Conservation (phyloP, 2,113 vertebrate species). For the Eulemur macaco region DNA sequence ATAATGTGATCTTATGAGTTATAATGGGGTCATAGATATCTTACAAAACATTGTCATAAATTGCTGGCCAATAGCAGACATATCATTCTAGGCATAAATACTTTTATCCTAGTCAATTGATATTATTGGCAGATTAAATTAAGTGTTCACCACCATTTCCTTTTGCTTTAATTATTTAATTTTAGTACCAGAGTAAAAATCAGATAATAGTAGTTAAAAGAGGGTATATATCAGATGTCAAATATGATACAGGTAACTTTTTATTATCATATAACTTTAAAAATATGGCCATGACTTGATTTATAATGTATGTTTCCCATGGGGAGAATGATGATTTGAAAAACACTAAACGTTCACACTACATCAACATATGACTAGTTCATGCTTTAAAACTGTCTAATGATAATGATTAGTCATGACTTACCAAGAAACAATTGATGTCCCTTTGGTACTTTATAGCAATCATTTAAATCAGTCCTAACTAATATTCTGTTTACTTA, state of each 20-base stretch:
- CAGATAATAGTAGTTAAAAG: not conserved
- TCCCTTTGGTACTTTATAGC: not conserved
- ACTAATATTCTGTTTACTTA: not conserved
- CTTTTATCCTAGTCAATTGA: not conserved
- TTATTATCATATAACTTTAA: not conserved
- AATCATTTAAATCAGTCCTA: not conserved
- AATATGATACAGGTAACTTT: not conserved
- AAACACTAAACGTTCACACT: not conserved
- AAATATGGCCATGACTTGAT: not conserved
- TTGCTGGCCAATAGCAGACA: not conserved
- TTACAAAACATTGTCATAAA: slow-evolving; percentile 1
- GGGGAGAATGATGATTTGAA: not conserved
- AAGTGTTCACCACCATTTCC: not conserved
- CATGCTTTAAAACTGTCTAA: not conserved
- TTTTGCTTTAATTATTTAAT: slow-evolving; percentile 6
- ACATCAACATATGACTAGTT: not conserved
- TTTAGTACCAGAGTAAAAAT: not conserved
- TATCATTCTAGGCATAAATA: not conserved
- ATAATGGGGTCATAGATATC: not conserved
- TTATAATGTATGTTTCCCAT: not conserved
- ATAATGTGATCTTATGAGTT: not conserved
- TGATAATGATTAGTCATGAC: not conserved
- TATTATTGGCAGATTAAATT: not conserved
- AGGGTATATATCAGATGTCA: not conserved
- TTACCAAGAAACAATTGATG: not conserved